phyloP scores from a whole-genome alignment of 2,888 invertebrate genomes.

The Diarsia mendica region DNA sequence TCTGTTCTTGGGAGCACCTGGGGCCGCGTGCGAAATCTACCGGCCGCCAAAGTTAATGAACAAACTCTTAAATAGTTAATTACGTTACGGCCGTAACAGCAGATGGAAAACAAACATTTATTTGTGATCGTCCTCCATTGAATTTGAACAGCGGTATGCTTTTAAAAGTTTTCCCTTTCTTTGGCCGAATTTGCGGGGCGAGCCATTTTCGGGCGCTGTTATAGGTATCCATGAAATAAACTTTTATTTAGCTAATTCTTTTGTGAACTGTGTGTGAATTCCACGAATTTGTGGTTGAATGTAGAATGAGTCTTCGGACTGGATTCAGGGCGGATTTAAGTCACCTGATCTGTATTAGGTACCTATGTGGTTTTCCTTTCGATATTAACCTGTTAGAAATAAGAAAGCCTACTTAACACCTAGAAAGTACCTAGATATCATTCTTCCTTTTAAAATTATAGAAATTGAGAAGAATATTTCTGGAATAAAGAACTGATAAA shows the following conservation, averaged over 20 bases:
- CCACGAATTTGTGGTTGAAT: constrained; percentile 25
- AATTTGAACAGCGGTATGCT: constrained; percentile 74
- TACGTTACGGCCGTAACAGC: constrained; percentile 42
- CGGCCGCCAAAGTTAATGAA: constrained; percentile 43
- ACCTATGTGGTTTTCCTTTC: constrained; percentile 13
- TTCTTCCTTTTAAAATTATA: constrained; percentile 1
- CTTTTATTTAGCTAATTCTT: constrained; percentile 51
- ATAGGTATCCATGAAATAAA: constrained; percentile 42
- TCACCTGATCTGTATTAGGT: background rate
- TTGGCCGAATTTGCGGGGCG: constrained; percentile 68
- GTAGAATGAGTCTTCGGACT: constrained; percentile 32
- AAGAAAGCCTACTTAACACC: constrained; percentile 1
- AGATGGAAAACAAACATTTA: constrained; percentile 61
- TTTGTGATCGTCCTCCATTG: constrained; percentile 58
- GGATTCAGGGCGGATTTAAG: constrained; percentile 27
- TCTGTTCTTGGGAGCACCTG: constrained; percentile 34
- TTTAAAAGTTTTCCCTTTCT: constrained; percentile 75
- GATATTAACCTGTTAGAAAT: constrained; percentile 4
- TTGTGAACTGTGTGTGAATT: constrained; percentile 35
- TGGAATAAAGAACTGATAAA: background rate
- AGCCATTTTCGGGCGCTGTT: constrained; percentile 62
- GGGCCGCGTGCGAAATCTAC: constrained; percentile 16
- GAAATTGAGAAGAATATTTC: constrained; percentile 7
- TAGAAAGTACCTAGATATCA: background rate
- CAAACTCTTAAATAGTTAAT: constrained; percentile 59